phyloP scores from a whole-genome alignment of 2,113 vertebrate genomes.

The Ptyas mucosa region DNA sequence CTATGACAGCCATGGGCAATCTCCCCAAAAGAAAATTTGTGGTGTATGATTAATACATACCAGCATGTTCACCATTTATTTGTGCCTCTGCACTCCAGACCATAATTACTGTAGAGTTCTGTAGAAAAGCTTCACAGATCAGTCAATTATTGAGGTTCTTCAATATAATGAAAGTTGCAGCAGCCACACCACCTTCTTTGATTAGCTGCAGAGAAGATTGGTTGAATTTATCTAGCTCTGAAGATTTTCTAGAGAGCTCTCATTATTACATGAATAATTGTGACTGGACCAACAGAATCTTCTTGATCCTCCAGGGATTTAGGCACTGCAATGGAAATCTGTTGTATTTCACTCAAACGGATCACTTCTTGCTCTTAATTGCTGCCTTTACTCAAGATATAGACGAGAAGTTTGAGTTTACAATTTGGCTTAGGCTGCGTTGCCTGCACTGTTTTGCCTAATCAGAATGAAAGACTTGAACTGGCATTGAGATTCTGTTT shows the following conservation, averaged over 20 bases:
- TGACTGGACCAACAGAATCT: not conserved
- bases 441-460: conserved; percentile 20
- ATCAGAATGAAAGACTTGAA: conserved; percentile 6
- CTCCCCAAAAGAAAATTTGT: not conserved
- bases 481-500: not conserved
- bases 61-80: not conserved
- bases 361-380: conserved; percentile 9
- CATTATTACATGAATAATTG: not conserved
- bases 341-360: not conserved
- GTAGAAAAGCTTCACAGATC: not conserved
- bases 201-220: not conserved
- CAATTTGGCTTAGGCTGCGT: not conserved
- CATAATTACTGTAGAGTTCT: not conserved
- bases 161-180: not conserved
- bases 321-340: conserved; percentile 9
- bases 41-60: not conserved
- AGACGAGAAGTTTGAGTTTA: not conserved
- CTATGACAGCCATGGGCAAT: not conserved
- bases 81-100: not conserved
- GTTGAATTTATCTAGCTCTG: not conserved
- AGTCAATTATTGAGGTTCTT: not conserved
- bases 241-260: not conserved
- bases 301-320: conserved; percentile 7
- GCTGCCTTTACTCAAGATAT: conserved; percentile 17
- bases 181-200: not conserved